Conservation (phyloP, 2,113 vertebrate species). For the Planiliza haematocheilus region DNA sequence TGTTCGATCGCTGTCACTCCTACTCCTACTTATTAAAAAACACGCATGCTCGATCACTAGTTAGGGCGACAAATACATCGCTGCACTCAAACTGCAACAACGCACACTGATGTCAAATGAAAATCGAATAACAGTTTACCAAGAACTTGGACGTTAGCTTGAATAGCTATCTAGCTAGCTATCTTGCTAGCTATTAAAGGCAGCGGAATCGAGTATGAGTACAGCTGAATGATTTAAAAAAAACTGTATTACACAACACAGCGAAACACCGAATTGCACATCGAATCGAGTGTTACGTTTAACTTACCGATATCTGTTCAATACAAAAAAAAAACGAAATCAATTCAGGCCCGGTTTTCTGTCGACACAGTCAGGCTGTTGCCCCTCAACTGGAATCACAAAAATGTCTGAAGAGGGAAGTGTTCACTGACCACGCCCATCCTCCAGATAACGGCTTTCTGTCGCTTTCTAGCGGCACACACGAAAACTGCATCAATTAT, state of each 20-base stretch:
- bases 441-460: rapidly evolving
- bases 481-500: too few relatives aligned
- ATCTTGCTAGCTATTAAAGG: conserved; percentile 8
- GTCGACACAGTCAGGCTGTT: neutral
- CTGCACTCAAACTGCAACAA: neutral
- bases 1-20: too few relatives aligned
- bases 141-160: neutral
- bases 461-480: conserved; percentile 29
- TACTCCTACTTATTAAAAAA: too few relatives aligned
- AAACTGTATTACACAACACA: too few relatives aligned
- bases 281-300: rapidly evolving
- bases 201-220: neutral
- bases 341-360: neutral
- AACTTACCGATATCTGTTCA: conserved; percentile 27
- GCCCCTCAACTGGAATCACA: conserved; percentile 40
- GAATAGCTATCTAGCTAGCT: conserved; percentile 15
- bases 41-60: too few relatives aligned
- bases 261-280: too few relatives aligned
- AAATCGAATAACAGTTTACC: neutral
- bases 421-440: conserved; percentile 65
- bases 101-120: too few relatives aligned
- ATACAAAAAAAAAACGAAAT: neutral
- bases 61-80: neutral
- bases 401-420: conserved; percentile 62
- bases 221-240: too few relatives aligned